These are phyloP conservation scores for Hetaerina titia DNA, from an alignment of 2,888 invertebrate species.

Conservation along the genomic window DNA sequence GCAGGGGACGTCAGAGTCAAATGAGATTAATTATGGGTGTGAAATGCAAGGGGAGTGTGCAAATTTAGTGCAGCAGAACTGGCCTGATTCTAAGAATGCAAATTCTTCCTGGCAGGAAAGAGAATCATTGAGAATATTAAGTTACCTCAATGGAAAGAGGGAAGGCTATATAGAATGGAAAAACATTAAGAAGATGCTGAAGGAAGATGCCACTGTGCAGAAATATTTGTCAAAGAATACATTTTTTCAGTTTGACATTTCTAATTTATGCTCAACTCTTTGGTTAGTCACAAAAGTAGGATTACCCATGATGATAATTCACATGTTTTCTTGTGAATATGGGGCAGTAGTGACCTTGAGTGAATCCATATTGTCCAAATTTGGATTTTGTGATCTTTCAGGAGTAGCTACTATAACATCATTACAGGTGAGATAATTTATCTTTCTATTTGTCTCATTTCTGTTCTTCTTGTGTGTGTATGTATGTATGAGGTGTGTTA, in stretches of 20 bases:
- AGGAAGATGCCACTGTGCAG: neutral
- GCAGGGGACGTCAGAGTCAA: neutral
- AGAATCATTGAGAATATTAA: neutral
- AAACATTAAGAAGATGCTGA: neutral
- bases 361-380: neutral
- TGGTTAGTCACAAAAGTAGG: neutral
- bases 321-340: constrained; percentile 19
- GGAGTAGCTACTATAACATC: constrained; percentile 10
- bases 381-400: constrained; percentile 7
- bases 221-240: neutral
- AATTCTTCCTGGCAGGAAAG: neutral
- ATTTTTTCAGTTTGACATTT: neutral
- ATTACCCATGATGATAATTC: constrained; percentile 33
- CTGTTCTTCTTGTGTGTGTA: too few relatives aligned
- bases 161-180: neutral
- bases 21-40: neutral
- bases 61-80: neutral
- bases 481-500: too few relatives aligned
- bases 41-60: neutral
- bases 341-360: neutral
- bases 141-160: neutral
- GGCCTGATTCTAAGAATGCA: neutral
- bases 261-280: neutral
- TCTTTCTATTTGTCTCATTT: too few relatives aligned
- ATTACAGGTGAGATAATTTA: constrained; percentile 19